Evolutionary conservation across 2,888 invertebrate genomes (phyloP).

Genomic region (Heliconius erato): DNA sequence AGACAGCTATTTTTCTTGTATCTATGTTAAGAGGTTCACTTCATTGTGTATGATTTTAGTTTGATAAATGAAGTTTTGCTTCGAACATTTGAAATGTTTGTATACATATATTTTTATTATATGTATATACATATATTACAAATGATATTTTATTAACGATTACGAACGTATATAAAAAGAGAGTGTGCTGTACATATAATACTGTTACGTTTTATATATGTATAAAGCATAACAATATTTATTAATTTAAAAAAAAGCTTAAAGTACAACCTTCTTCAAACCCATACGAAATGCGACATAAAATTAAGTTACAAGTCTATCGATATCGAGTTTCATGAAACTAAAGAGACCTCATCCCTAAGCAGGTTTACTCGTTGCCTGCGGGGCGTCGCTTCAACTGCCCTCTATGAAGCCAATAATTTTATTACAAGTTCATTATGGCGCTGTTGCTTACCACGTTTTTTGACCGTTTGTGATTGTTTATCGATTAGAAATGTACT

Average conservation of each 20-base stretch:
- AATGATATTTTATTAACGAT: not conserved
- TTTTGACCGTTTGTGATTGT: slow-evolving; percentile 47
- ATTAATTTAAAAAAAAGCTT: not conserved
- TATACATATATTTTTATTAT: not conserved
- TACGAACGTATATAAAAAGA: no score
- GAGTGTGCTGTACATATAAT: no score
- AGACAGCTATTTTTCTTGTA: slow-evolving; percentile 69
- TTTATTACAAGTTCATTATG: slow-evolving; percentile 85
- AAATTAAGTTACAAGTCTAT: slow-evolving; percentile 39
- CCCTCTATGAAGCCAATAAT: slow-evolving; percentile 85
- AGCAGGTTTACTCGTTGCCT: slow-evolving; percentile 77
- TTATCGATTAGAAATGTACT: slow-evolving; percentile 41
- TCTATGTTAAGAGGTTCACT: slow-evolving; percentile 62
- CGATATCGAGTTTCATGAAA: slow-evolving; percentile 53
- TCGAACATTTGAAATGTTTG: not conserved
- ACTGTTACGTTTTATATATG: no score
- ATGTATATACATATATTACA: not conserved
- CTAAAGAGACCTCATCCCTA: slow-evolving; percentile 60
- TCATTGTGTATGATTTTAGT: slow-evolving; percentile 64
- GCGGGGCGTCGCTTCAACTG: slow-evolving; percentile 80
- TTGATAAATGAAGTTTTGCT: not conserved
- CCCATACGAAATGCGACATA: not conserved
- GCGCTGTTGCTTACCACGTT: slow-evolving; percentile 65
- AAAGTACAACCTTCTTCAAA: not conserved
- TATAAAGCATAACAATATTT: not conserved